phyloP scores from a whole-genome alignment of 35 echinoderm and acorn worm genomes.

The Holothuria glaberrima region DNA sequence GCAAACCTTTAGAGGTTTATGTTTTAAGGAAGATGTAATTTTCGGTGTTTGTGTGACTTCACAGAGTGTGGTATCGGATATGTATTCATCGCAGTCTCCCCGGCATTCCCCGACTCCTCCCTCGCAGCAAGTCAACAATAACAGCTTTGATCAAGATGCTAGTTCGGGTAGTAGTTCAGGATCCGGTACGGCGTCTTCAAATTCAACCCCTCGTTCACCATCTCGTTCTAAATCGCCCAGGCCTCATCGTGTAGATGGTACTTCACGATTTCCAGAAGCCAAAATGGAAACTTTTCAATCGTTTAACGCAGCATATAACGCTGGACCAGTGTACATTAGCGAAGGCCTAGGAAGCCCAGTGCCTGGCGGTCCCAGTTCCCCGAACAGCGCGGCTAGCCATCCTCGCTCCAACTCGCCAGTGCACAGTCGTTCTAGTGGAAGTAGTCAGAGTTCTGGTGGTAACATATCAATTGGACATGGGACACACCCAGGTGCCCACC shows the following conservation, averaged over 20 bases:
- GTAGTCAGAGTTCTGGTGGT: conserved; percentile 73
- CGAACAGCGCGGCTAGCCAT: conserved; percentile 68
- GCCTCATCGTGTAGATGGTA: conserved; percentile 35
- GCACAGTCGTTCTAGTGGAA: conserved; percentile 92
- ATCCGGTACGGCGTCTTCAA: conserved; percentile 69
- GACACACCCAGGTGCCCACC: conserved; percentile 60
- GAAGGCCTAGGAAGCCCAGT: conserved; percentile 91
- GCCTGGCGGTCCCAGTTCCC: conserved; percentile 64
- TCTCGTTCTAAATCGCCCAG: conserved; percentile 47
- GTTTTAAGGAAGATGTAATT: conserved; percentile 17
- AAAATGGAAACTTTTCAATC: conserved; percentile 99
- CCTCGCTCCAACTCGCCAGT: conserved; percentile 72
- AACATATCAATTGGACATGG: conserved; percentile 39
- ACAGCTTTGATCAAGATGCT: conserved; percentile 53
- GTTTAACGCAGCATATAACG: conserved; percentile 97
- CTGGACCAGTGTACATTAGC: conserved; percentile 90
- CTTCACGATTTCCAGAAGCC: conserved; percentile 44
- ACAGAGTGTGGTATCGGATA: conserved; percentile 22
- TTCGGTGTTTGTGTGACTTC: neutral
- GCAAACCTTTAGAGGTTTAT: too few relatives aligned
- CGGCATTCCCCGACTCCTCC: conserved; percentile 64
- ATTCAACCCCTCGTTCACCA: conserved; percentile 72
- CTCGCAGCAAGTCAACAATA: conserved; percentile 53
- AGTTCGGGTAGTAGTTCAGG: conserved; percentile 72
- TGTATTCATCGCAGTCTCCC: conserved; percentile 62